Percentiles rank a stretch among this genome's conserved stretches.
These are phyloP conservation scores for Drosophila fuyamai DNA, from an alignment of 1,140 invertebrate species.

Conservation along the genomic window DNA sequence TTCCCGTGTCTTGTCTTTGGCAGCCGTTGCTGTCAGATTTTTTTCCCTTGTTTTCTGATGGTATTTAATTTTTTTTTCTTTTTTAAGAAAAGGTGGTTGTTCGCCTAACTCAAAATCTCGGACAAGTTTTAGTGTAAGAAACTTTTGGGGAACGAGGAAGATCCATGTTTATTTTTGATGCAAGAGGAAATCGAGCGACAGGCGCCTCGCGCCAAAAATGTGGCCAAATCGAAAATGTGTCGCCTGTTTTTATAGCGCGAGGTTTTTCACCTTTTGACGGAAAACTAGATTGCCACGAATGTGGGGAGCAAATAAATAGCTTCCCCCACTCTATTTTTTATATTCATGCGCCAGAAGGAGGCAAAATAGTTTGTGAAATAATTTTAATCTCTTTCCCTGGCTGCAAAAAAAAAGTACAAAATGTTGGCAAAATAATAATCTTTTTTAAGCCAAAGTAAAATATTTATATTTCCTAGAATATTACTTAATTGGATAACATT, in stretches of 20 bases:
- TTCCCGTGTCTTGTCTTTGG: slow-evolving; percentile 44
- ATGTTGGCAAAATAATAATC: too few relatives aligned
- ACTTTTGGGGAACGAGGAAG: slow-evolving; percentile 18
- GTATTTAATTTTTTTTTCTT: slow-evolving; percentile 5
- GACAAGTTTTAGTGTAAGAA: slow-evolving; percentile 34
- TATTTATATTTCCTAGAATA: neutral
- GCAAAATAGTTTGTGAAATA: neutral
- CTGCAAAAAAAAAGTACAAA: too few relatives aligned
- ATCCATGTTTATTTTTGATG: slow-evolving; percentile 43
- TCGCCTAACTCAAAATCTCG: slow-evolving; percentile 7
- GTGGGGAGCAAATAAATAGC: neutral
- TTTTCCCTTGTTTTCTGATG: slow-evolving; percentile 8
- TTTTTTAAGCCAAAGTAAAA: too few relatives aligned
- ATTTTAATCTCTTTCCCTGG: too few relatives aligned
- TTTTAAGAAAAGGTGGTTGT: slow-evolving; percentile 34
- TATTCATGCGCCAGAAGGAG: neutral
- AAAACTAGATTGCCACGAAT: slow-evolving; percentile 34
- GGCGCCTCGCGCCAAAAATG: slow-evolving; percentile 61
- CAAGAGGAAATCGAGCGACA: slow-evolving; percentile 59
- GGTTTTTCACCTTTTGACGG: slow-evolving; percentile 74
- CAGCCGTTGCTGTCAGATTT: slow-evolving; percentile 43
- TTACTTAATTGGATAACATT: too few relatives aligned
- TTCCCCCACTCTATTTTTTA: neutral
- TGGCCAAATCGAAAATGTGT: slow-evolving; percentile 60
- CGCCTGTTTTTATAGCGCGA: slow-evolving; percentile 49